Conservation (phyloP, 2,888 invertebrate genomes). For the Scaptomyza reducta region DNA sequence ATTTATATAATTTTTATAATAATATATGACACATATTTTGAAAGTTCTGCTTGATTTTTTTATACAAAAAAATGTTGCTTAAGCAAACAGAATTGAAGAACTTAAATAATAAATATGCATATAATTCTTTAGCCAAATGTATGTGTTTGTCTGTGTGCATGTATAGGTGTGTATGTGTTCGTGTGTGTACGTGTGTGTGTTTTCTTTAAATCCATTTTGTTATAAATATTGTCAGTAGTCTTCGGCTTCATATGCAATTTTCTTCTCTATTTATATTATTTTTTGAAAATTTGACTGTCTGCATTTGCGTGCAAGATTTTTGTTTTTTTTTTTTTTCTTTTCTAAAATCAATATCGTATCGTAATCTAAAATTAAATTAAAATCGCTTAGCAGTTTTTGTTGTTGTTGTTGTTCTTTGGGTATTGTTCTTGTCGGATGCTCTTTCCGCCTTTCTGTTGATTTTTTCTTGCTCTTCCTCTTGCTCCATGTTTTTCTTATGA, state of each 20-base stretch:
- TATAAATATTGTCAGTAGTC: conserved; percentile 78
- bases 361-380: conserved; percentile 74
- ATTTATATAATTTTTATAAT: conserved; percentile 31
- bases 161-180: conserved; percentile 23
- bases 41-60: conserved; percentile 50
- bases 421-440: conserved; percentile 14
- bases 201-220: conserved; percentile 55
- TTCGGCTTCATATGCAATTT: conserved; percentile 66
- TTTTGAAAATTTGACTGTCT: conserved; percentile 32
- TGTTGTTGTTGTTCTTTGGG: conserved; percentile 11
- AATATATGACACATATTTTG: conserved; percentile 53
- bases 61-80: conserved; percentile 55
- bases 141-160: not conserved
- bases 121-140: conserved; percentile 20
- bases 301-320: conserved; percentile 36
- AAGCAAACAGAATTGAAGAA: conserved; percentile 58
- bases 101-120: conserved; percentile 21
- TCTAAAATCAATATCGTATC: conserved; percentile 55
- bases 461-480: conserved; percentile 6
- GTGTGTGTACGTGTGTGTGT: conserved; percentile 18
- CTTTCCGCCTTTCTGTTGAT: conserved; percentile 7
- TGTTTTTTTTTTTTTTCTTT: conserved; percentile 3
- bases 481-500: conserved; percentile 70
- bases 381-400: conserved; percentile 50
- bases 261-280: conserved; percentile 20